A percentile compares a stretch with the other conserved stretches of the same genome.
These are phyloP conservation scores for Mantis religiosa DNA, from an alignment of 2,888 invertebrate species.

Conservation along the genomic window DNA sequence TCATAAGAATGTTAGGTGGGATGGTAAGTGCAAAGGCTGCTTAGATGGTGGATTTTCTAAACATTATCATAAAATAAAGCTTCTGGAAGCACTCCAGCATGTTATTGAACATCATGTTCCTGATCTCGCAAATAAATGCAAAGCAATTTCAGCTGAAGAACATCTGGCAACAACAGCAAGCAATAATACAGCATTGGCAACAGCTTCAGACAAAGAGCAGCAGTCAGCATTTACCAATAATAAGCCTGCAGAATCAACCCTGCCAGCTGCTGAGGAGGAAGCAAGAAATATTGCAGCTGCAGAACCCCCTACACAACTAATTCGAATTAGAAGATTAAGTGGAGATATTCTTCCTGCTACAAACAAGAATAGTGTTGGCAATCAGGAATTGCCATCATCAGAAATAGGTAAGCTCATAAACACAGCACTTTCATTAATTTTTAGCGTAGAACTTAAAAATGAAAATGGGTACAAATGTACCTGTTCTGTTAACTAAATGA, in stretches of 20 bases:
- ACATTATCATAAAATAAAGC: background rate
- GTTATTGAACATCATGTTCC: background rate
- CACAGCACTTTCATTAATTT: background rate
- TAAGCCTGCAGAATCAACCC: background rate
- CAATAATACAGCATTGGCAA: background rate
- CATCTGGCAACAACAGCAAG: background rate
- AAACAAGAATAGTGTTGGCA: background rate
- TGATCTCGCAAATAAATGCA: background rate
- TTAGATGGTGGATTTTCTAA: background rate
- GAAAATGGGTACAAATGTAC: too few species aligned
- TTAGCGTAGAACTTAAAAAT: too few species aligned
- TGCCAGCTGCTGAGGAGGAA: background rate
- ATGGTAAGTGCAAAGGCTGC: conserved; percentile 22
- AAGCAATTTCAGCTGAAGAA: background rate
- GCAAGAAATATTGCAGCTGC: background rate
- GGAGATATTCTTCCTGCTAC: conserved; percentile 46
- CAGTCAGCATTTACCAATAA: background rate
- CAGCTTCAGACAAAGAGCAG: background rate
- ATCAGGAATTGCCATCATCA: background rate
- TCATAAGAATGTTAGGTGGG: conserved; percentile 19
- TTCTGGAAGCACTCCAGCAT: background rate
- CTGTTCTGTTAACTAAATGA: too few species aligned
- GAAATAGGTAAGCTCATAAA: background rate
- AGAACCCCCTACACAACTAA: background rate
- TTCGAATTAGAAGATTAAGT: conserved; percentile 45